Evolutionary conservation across 2,888 invertebrate species (phyloP).

Genomic region (Ichneumoninae sp.): DNA sequence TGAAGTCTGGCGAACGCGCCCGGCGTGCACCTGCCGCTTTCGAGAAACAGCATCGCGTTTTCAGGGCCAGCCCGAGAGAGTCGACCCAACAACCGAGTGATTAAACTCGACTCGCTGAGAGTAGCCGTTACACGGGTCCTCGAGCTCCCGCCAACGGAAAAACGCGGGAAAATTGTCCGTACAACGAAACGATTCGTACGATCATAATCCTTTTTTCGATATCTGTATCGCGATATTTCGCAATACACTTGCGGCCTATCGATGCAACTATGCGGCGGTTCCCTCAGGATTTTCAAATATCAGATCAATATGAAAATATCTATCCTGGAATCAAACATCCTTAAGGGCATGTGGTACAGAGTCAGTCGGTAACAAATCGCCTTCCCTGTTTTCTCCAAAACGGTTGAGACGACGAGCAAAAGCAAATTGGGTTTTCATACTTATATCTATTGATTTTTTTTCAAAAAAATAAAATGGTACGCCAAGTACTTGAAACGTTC

Average conservation of each 20-base stretch:
- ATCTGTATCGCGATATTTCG: background rate
- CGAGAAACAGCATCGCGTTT: conserved; percentile 71
- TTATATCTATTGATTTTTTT: too few relatives aligned
- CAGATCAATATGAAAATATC: background rate
- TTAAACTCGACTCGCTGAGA: conserved; percentile 14
- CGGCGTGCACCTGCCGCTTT: conserved; percentile 82
- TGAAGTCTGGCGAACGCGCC: conserved; percentile 78
- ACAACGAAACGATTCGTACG: background rate
- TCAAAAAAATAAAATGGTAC: too few relatives aligned
- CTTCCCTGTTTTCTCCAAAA: too few relatives aligned
- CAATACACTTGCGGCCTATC: background rate
- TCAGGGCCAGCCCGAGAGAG: conserved; percentile 43
- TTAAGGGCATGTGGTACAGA: too few relatives aligned
- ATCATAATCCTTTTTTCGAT: background rate
- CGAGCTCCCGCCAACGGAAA: conserved; percentile 38
- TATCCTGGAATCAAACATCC: background rate
- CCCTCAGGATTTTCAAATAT: background rate
- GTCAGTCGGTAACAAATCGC: too few relatives aligned
- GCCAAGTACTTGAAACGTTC: too few relatives aligned
- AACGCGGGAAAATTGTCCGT: conserved; percentile 17
- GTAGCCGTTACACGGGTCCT: conserved; percentile 61
- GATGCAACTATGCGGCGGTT: background rate
- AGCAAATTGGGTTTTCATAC: too few relatives aligned
- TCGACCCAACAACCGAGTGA: conserved; percentile 16
- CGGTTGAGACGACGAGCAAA: too few relatives aligned